A percentile compares a stretch with the other conserved stretches of the same genome.
These are phyloP conservation scores for Paramormyrops kingsleyae DNA, from an alignment of 2,113 vertebrate species.

Conservation along the genomic window DNA sequence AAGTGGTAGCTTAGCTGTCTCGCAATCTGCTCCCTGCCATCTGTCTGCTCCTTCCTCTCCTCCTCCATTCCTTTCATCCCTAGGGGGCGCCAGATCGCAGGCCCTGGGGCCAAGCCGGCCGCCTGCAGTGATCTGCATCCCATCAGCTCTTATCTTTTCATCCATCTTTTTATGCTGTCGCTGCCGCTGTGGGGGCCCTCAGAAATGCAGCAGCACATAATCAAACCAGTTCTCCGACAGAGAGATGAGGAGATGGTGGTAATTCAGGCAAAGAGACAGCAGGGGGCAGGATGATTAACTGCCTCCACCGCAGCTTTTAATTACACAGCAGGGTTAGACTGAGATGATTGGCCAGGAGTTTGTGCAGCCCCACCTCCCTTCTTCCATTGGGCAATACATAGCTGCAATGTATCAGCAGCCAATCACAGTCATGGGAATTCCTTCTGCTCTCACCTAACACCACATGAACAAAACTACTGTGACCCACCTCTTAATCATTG, in stretches of 20 bases:
- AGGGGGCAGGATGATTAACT: neutral
- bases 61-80: neutral
- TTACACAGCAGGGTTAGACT: neutral
- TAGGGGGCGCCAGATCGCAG: constrained; percentile 3
- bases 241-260: neutral
- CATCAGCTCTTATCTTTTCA: constrained; percentile 26
- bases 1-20: neutral
- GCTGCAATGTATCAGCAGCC: neutral
- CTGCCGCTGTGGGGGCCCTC: constrained; percentile 23
- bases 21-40: neutral
- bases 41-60: neutral
- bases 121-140: neutral
- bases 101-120: neutral
- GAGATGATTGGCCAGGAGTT: neutral
- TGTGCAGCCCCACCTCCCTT: neutral
- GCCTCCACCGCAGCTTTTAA: neutral
- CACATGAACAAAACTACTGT: neutral
- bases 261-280: neutral
- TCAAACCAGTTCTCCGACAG: neutral
- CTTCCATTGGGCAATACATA: neutral
- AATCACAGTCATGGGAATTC: neutral
- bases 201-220: neutral
- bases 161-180: constrained; percentile 21
- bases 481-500: neutral
- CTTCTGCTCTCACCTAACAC: neutral